A percentile compares a stretch with the other conserved stretches of the same genome.
Evolutionary conservation across 2,888 invertebrate species (phyloP).

Genomic region (Cylloceria caligata): DNA sequence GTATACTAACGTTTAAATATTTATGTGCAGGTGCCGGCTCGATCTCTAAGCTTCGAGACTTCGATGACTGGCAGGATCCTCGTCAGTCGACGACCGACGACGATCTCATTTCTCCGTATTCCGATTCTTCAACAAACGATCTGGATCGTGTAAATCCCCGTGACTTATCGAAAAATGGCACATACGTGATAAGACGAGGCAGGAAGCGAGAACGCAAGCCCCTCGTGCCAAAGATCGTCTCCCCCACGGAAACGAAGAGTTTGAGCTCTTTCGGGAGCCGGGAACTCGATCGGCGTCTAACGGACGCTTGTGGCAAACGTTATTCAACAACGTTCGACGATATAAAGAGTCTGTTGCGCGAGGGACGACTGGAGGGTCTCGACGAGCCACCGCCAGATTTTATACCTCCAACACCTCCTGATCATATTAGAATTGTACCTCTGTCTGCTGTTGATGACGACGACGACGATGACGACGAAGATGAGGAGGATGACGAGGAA

Average conservation of each 20-base stretch:
- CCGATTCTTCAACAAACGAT: constrained; percentile 86
- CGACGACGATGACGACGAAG: constrained; percentile 85
- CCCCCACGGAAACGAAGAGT: constrained; percentile 86
- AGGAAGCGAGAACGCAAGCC: constrained; percentile 89
- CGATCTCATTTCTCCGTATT: constrained; percentile 89
- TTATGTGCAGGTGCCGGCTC: constrained; percentile 88
- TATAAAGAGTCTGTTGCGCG: constrained; percentile 90
- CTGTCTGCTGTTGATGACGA: constrained; percentile 88
- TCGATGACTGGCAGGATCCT: constrained; percentile 92
- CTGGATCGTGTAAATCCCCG: constrained; percentile 80
- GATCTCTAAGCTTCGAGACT: constrained; percentile 89
- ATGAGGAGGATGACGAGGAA: constrained; percentile 86
- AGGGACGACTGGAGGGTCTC: constrained; percentile 86
- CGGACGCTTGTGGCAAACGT: constrained; percentile 87
- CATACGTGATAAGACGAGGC: constrained; percentile 93
- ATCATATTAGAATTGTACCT: constrained; percentile 89
- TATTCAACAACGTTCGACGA: constrained; percentile 92
- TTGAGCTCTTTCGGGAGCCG: constrained; percentile 85
- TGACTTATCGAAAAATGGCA: constrained; percentile 88
- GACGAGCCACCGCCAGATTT: constrained; percentile 87
- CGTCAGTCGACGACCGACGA: constrained; percentile 89
- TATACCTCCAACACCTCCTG: constrained; percentile 87
- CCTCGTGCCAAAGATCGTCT: constrained; percentile 87
- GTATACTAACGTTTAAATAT: not conserved
- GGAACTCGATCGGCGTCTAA: constrained; percentile 86